A percentile compares a stretch with the other conserved stretches of the same genome.
Conservation (phyloP, 2,797 vertebrate genomes). For the Knipowitschia caucasica region DNA sequence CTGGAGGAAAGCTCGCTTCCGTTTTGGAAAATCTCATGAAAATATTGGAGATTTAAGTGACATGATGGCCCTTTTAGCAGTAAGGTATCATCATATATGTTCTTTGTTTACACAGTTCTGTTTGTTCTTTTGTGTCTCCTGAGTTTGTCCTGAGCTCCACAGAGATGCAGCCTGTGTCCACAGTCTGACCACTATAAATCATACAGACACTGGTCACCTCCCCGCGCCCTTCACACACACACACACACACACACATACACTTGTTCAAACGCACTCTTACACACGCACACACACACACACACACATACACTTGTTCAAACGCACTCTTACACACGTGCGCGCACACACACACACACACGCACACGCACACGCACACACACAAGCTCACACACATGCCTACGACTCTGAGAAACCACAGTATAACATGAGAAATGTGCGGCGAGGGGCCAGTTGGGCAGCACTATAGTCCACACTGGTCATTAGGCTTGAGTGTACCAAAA, state of each 20-base stretch:
- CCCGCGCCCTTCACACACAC: background rate
- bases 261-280: no score
- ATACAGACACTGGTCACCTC: constrained; percentile 44
- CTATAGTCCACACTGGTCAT: background rate
- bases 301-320: no score
- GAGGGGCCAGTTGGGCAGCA: background rate
- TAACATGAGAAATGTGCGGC: background rate
- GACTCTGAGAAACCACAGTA: no score
- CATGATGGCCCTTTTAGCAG: no score
- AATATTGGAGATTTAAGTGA: no score
- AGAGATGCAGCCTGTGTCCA: constrained; percentile 31
- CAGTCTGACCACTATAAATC: constrained; percentile 57
- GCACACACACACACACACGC: background rate
- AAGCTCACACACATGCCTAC: no score
- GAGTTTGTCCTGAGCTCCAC: constrained; percentile 3
- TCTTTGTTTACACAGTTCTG: background rate
- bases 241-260: background rate
- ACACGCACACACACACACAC: background rate
- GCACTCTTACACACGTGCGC: no score
- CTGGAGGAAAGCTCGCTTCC: no score
- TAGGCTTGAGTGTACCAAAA: background rate
- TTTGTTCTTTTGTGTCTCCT: background rate
- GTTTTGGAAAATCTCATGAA: no score
- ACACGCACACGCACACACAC: background rate
- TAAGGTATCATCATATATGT: background rate